Evolutionary conservation across 2,888 invertebrate species (phyloP).

Genomic region (Cephus pulcher): DNA sequence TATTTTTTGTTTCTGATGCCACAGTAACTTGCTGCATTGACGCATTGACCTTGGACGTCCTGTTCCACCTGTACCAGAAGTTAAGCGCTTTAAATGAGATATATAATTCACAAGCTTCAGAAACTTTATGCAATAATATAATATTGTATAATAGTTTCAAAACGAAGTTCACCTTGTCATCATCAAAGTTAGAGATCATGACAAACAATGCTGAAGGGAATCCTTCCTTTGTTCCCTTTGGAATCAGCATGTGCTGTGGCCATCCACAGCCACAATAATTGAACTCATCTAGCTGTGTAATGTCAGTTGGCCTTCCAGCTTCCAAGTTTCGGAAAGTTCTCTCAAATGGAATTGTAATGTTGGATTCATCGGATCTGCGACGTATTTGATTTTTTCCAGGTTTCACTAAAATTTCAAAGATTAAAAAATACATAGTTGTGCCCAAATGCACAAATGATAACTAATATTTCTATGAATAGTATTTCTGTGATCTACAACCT

Average conservation of each 20-base stretch:
- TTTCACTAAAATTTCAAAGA: constrained; percentile 12
- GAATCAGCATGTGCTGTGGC: constrained; percentile 81
- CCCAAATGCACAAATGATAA: background rate
- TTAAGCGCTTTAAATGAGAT: background rate
- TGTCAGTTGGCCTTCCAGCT: constrained; percentile 47
- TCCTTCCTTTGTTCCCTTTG: constrained; percentile 75
- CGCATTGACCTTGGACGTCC: constrained; percentile 66
- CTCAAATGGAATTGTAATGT: constrained; percentile 72
- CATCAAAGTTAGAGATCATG: constrained; percentile 78
- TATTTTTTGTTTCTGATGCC: constrained; percentile 79
- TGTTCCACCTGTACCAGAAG: constrained; percentile 24
- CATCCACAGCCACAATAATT: constrained; percentile 79
- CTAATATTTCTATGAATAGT: background rate
- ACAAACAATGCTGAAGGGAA: constrained; percentile 75
- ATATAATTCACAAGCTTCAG: background rate
- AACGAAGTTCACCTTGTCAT: constrained; percentile 69
- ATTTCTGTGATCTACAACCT: no score
- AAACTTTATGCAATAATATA: background rate
- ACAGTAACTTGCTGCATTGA: constrained; percentile 81
- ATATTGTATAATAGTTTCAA: background rate
- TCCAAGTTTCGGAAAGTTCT: constrained; percentile 72
- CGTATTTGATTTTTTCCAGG: constrained; percentile 16
- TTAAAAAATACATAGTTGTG: background rate
- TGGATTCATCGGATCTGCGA: constrained; percentile 14
- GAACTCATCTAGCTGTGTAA: constrained; percentile 57